Base-by-base conservation (phyloP, 1,140 invertebrate genomes). In the Aphelinus certus region DNA sequence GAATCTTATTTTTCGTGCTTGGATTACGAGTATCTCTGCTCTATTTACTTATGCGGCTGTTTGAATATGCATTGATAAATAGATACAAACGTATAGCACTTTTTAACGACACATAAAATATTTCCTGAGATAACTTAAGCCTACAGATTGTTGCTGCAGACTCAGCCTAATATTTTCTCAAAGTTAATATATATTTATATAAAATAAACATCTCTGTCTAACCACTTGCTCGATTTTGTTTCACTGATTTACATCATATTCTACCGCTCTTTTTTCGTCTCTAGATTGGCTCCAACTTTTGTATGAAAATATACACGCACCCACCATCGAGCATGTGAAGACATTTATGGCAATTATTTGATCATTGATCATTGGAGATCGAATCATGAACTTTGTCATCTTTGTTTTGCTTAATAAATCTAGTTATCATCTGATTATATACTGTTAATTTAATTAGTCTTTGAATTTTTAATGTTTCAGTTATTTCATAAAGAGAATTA, bases 301-400 rank as follows among this genome's bases (percentile, higher is more conserved):
- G 67, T 75, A 75, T 75, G 69, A 75, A 75, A 75, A 75, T 75
- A 75, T 75, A 75, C 66, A 49, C 3, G 64, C 42, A 47, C 62
- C 9, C 62, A 45, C 51, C 48, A 60, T 53, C 46, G 60, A 68
- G 65, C 60, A 69, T 53, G 42, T 69, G 7, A 64, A 5, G 26
- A 69, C 60, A 73, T 55, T 56, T 75, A 75, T 75, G 73, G 73
- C 73, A 75, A 69, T 69, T 56, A 60, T 75, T 62, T 69, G 7
- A 75, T 63, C 57, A 75, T 51, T 63, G 5, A 64, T 69, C 58
- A 69, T 42, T 47, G 57, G 7, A 68, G 58, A 69, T 48, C 49
- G 26, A 63, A 75, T 60, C n/a, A 57, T 63, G 2, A n/a, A 69
- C 47, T 67, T 62, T 74, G 47, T 62, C 48, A 62, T 46, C 43